A percentile compares a stretch with the other conserved stretches of the same genome.
Evolutionary conservation across 2,113 vertebrate genomes (phyloP).

Genomic region (Zapornia atra): DNA sequence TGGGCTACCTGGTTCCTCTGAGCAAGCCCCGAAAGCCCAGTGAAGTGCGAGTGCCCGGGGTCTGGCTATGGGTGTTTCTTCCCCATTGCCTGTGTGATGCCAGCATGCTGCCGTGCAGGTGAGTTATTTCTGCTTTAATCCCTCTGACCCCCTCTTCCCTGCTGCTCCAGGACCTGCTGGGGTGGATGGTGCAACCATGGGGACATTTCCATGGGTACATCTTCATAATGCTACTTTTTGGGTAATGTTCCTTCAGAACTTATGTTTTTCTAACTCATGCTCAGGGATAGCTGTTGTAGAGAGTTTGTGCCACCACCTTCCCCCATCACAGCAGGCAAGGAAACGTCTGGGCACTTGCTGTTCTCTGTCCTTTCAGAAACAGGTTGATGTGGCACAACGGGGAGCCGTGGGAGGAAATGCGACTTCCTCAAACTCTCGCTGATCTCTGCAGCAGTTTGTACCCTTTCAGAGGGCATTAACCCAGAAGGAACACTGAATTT

Average conservation of each 20-base stretch:
- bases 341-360: background rate
- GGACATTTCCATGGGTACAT: background rate
- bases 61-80: background rate
- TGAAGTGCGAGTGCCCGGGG: accelerated
- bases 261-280: background rate
- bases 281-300: background rate
- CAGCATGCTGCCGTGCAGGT: background rate
- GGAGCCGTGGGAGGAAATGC: background rate
- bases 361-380: background rate
- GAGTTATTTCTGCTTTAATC: background rate
- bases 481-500: background rate
- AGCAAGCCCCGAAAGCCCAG: background rate
- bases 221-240: background rate
- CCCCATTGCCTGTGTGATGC: too few species aligned
- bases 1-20: background rate
- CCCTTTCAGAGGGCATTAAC: background rate
- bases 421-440: background rate
- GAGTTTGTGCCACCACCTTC: background rate
- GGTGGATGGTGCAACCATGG: background rate
- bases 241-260: background rate
- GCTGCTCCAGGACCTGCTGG: background rate
- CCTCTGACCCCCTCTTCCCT: background rate
- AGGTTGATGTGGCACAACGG: background rate
- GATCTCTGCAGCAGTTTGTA: background rate
- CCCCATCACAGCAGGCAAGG: background rate